phyloP scores from a whole-genome alignment of 2,888 invertebrate genomes.

The Netelia fuscicornis region DNA sequence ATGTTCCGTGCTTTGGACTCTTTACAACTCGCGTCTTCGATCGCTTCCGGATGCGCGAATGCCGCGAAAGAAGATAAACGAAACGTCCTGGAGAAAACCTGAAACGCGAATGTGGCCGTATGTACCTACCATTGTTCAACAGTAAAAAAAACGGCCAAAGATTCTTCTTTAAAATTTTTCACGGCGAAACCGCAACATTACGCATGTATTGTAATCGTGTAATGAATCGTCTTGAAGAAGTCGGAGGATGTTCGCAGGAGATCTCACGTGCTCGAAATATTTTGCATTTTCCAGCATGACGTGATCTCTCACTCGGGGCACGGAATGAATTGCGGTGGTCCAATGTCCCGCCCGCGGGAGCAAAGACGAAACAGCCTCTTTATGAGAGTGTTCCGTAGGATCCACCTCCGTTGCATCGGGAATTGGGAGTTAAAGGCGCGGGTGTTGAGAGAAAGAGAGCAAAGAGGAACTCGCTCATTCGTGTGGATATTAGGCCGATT shows the following conservation, averaged over 20 bases:
- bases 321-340: constrained; percentile 12
- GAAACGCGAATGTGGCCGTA: neutral
- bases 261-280: neutral
- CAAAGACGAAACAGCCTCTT: neutral
- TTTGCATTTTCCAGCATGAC: neutral
- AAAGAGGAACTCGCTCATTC: constrained; percentile 62
- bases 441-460: neutral
- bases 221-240: neutral
- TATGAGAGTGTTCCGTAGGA: neutral
- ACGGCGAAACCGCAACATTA: neutral
- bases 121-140: constrained; percentile 27
- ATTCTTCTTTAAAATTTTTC: neutral
- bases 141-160: constrained; percentile 1
- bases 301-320: constrained; percentile 14
- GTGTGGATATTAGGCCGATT: constrained; percentile 82
- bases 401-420: neutral
- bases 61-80: constrained; percentile 21
- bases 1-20: neutral
- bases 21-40: neutral
- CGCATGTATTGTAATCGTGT: neutral
- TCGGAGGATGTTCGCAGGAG: neutral
- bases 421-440: constrained; percentile 13
- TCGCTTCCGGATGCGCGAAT: constrained; percentile 31
- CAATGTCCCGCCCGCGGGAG: constrained; percentile 3
- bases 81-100: neutral